Evolutionary conservation across 2,888 invertebrate genomes (phyloP).

Genomic region (Esperia sulphurella): DNA sequence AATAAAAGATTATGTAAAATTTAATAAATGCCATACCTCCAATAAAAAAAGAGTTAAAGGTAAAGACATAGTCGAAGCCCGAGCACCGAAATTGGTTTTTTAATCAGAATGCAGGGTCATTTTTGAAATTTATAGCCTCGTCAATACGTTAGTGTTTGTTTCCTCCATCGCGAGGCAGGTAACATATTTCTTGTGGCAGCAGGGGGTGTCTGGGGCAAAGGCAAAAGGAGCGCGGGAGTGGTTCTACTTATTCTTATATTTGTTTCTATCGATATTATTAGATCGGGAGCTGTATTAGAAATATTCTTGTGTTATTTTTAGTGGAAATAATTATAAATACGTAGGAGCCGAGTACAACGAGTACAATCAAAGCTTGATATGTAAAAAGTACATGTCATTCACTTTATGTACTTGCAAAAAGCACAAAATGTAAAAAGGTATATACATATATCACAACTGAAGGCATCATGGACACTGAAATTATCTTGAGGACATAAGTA

Average conservation of each 20-base stretch:
- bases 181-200: slow-evolving; percentile 61
- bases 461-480: no score
- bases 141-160: slow-evolving; percentile 66
- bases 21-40: slow-evolving; percentile 9
- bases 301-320: no score
- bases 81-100: slow-evolving; percentile 60
- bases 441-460: no score
- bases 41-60: slow-evolving; percentile 25
- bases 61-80: slow-evolving; percentile 35
- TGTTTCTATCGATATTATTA: neutral
- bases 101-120: slow-evolving; percentile 62
- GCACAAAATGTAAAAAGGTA: no score
- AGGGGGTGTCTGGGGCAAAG: slow-evolving; percentile 60
- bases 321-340: no score
- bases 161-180: slow-evolving; percentile 60
- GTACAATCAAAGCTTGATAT: no score
- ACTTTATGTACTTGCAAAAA: no score
- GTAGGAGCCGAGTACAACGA: no score
- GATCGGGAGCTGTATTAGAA: neutral
- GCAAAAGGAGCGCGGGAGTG: slow-evolving; percentile 42
- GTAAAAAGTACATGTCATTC: no score
- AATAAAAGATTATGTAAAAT: slow-evolving; percentile 11
- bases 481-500: no score
- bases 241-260: slow-evolving; percentile 24
- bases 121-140: slow-evolving; percentile 62